Evolutionary conservation across 1,140 invertebrate species (phyloP).

Genomic region (Onthophagus taurus): DNA sequence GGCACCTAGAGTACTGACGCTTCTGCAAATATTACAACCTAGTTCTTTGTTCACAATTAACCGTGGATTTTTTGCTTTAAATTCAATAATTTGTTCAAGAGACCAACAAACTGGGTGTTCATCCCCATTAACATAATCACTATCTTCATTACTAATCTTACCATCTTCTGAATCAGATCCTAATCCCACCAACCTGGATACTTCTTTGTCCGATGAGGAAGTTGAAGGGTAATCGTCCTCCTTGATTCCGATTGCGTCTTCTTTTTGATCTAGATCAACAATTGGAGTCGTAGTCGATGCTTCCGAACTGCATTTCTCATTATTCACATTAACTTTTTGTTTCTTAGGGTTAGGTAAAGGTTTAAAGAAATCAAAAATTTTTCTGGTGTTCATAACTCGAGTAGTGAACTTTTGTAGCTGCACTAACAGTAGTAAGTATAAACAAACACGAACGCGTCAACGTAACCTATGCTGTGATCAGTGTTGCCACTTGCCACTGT

Average conservation of each 20-base stretch:
- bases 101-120: neutral
- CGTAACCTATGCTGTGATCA: no score
- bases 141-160: conserved; percentile 4
- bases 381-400: no score
- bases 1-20: no score
- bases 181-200: conserved; percentile 1
- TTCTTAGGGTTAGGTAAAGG: conserved; percentile 1
- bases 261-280: neutral
- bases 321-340: conserved; percentile 1
- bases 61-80: conserved; percentile 1
- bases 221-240: conserved; percentile 1
- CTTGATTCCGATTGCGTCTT: conserved; percentile 4
- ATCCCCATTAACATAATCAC: neutral
- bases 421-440: no score
- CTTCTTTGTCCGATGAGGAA: neutral
- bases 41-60: conserved; percentile 1
- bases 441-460: no score
- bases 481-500: no score
- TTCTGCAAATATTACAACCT: conserved; percentile 1
- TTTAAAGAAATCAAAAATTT: no score
- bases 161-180: neutral
- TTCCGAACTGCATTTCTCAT: conserved; percentile 1
- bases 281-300: conserved; percentile 5
- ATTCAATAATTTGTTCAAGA: conserved; percentile 1
- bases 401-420: no score